Base-by-base conservation (phyloP, 2,797 vertebrate genomes). In the Danio tinwini region DNA sequence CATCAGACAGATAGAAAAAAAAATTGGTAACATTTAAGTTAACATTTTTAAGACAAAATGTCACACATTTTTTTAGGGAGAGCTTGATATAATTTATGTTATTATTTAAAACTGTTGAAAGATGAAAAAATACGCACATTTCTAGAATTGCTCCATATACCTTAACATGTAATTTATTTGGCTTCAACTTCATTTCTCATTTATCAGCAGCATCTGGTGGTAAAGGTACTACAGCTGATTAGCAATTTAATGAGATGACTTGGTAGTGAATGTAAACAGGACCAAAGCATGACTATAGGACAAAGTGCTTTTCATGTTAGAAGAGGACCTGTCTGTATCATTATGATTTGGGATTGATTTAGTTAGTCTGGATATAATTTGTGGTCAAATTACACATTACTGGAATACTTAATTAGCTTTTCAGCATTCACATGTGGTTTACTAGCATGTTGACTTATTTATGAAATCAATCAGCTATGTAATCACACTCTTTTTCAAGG, bases 301-400 rank as follows among this genome's bases (percentile, higher is more conserved):
- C 69, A 67, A 39, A 55, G 37, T 65, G 52, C 49, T 29, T 21
- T 62, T 71, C 5, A 63, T 50, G 4, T 44, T 29, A 76, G n/a
- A 21, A 59, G 67, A 61, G 19, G 11, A 76, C 40, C 21, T 56
- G 29, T 55, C 29, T 64, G n/a, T 52, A 56, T 52, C 56, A 76
- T 63, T 37, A 69, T 17, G 16, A 58, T 71, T 53, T n/a, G 52
- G 42, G 21, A 21, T 37, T 76, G 42, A 70, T 71, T 71, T 37
- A 58, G n/a, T 76, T 64, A 64, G 50, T 45, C 42, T 53, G 37
- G 59, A 76, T 58, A n/a, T 11, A 64, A 50, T 47, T 44, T 72
- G 37, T 52, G 76, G n/a, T 53, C 53, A 68, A 44, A 40, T 73
- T 37, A 67, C 14, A 58, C 74, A 19, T 49, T 59, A 78, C 69